Base-by-base conservation (phyloP, 2,113 vertebrate species). In the Ovis canadensis region DNA sequence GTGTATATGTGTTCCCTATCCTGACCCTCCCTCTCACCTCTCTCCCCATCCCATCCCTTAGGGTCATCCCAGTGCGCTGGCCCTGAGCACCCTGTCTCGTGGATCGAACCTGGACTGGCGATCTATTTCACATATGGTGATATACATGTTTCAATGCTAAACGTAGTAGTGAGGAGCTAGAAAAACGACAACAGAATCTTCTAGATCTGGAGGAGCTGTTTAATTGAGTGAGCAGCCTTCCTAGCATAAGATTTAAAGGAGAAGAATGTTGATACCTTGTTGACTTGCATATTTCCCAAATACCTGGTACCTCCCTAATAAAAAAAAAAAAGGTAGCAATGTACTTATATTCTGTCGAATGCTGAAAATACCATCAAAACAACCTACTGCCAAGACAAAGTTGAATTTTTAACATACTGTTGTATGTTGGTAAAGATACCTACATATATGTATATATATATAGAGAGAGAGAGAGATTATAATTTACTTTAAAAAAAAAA, bases 81-180 rank as follows among this genome's bases (percentile, higher is more conserved):
- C 67, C 64, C 64, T 71, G 64, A 71, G n/a, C 64, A 71, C 19
- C 62, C 64, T 71, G 9, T 21, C 64, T 71, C 3, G 3, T 40
- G 36, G 19, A 74, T 6, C 0, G 3, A 74, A 13, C 19, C 10
- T 40, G 21, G 67, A 74, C 67, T 40, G 67, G 67, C 0, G 0
- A 11, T 71, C n/a, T 71, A 13, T 40, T 74, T 40, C 36, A 40
- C 67, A 74, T 74, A 40, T 25, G 67, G 10, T 23, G 10, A 40
- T 12, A 23, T 23, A 71, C n/a, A 71, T 71, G n/a, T 74, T 74
- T 40, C 67, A 71, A 25, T 40, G n/a, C 10, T 71, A 29, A 67
- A 36, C 10, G 1, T 27, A 25, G 48, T 29, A 48, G 23, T 52
- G 48, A 64, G 2, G 83, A 59, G 55, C 55, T 45, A 21, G 36